These are phyloP conservation scores for Batillaria attramentaria DNA, from an alignment of 1,140 invertebrate species.

Conservation along the genomic window DNA sequence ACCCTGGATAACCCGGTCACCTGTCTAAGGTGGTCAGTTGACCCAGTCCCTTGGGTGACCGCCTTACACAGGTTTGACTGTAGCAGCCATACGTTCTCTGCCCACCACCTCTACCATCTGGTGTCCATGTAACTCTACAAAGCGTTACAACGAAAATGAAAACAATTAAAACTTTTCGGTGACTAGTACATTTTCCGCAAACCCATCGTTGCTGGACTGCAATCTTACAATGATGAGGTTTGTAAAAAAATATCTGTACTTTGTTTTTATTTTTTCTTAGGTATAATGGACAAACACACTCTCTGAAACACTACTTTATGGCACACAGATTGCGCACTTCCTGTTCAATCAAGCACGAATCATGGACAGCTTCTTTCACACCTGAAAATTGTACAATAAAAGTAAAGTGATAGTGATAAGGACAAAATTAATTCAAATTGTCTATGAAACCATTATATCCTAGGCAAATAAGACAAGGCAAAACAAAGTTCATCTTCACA, in stretches of 20 bases:
- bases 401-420: background rate
- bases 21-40: no score
- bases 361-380: slow-evolving; percentile 71
- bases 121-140: background rate
- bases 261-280: background rate
- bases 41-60: no score
- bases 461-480: background rate
- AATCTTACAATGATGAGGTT: no score
- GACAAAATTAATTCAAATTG: background rate
- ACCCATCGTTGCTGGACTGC: no score
- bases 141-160: background rate
- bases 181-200: no score
- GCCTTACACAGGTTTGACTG: no score
- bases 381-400: slow-evolving; percentile 46
- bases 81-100: no score
- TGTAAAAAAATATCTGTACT: background rate
- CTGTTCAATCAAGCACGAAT: slow-evolving; percentile 70
- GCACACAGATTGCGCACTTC: slow-evolving; percentile 65
- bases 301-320: slow-evolving; percentile 43
- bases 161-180: no score
- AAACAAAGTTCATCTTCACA: background rate
- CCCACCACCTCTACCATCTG: no score
- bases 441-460: background rate
- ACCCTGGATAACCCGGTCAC: no score
- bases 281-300: background rate